Evolutionary conservation across 2,888 invertebrate species (phyloP), one percentile per base, ranked within the genome.

Genomic region (Caenorhabditis sp.): DNA sequence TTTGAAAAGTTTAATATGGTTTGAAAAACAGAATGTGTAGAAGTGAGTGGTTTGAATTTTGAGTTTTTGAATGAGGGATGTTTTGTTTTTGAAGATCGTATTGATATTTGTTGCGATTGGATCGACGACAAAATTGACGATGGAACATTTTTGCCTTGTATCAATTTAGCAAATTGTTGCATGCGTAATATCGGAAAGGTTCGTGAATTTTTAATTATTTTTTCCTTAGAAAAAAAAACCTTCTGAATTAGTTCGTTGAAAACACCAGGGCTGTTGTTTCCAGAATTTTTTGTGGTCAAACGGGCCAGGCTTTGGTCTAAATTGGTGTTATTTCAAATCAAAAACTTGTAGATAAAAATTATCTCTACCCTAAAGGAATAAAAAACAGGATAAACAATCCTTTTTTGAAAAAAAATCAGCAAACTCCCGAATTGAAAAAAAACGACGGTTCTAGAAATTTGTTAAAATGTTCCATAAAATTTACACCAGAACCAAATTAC

Each of bases 151-250:
- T n/a, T 61, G 5, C 68, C 73, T 0, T 14, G 69, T 27, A 54
- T 74, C 26, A 64, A 66, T 31, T 61, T 37, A 0, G 66, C 63
- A 6, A 58, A 70, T 26, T 36, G 54, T 0, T 55, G 62, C 1
- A 70, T 75, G 64, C 58, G 67, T 1, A 49, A 63, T 14, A 26
- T 69, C n/a, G 75, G 75, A 58, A 64, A 62, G 61, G 75, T 75
- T n/a, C 66, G 63, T 66, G 6, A 54, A 50, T 55, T 36, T 27
- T 49, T 53, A 23, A 59, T 50, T 43, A 19, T 26, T 58, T 17
- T n/a, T 14, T 59, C 1, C 1, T 23, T 12, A 19, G 37, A 43
- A 43, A 43, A 43, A 10, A 43, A 43, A 14, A 43, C 43, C 5
- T 36, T n/a, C n/a, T 31, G 31, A 31, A 31, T 31, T 31, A 31